Conservation (phyloP, 1,140 invertebrate genomes). For the Plodia interpunctella region DNA sequence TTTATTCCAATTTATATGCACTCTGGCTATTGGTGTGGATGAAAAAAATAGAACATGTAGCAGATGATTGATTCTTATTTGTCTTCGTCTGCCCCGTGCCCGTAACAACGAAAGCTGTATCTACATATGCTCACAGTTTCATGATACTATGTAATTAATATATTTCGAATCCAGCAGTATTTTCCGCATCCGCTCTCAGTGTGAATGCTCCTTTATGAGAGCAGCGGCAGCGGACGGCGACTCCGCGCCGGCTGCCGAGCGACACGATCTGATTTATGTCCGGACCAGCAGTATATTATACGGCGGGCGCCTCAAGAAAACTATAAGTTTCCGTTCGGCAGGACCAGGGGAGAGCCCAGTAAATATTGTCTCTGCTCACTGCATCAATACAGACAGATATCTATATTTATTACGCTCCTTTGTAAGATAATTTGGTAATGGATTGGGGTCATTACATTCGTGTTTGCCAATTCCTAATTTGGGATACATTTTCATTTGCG, state of each 20-base stretch:
- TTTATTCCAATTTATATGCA: no score
- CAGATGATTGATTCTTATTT: no score
- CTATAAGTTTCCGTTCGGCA: conserved; percentile 76
- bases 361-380: conserved; percentile 71
- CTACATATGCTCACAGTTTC: no score
- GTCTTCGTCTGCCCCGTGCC: no score
- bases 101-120: no score
- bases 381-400: conserved; percentile 67
- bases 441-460: conserved; percentile 53
- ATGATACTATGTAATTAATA: no score
- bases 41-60: no score
- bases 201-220: neutral
- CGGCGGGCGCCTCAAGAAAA: conserved; percentile 73
- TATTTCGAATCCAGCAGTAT: no score
- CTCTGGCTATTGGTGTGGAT: no score
- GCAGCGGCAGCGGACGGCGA: conserved; percentile 34
- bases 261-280: conserved; percentile 70
- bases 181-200: neutral
- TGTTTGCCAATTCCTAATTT: conserved; percentile 21
- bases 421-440: conserved; percentile 72
- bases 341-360: conserved; percentile 67
- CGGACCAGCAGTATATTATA: conserved; percentile 71
- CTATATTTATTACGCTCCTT: conserved; percentile 68
- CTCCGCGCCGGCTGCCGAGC: conserved; percentile 59
- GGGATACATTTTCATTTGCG: conserved; percentile 9